Evolutionary conservation across 2,888 invertebrate genomes (phyloP).

Genomic region (Anodontia alba): DNA sequence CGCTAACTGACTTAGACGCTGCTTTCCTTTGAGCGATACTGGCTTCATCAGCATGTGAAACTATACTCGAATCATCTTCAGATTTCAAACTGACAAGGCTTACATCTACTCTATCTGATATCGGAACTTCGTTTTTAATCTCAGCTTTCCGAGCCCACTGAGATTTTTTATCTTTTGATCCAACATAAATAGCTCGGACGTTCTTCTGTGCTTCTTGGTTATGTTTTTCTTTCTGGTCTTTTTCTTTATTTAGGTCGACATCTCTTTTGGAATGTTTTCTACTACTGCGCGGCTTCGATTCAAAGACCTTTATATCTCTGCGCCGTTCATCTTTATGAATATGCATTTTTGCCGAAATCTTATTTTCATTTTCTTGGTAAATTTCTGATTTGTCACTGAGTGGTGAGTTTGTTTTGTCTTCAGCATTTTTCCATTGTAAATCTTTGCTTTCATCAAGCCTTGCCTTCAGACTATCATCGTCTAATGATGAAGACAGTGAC

Average conservation of each 20-base stretch:
- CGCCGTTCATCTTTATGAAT: neutral
- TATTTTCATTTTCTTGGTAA: neutral
- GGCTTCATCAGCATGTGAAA: neutral
- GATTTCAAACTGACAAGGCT: neutral
- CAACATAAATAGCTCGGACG: constrained; percentile 34
- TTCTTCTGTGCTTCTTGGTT: constrained; percentile 16
- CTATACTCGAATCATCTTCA: neutral
- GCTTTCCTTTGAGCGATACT: no score
- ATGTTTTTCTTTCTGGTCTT: constrained; percentile 19
- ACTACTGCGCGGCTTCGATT: neutral
- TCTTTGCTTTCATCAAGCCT: neutral
- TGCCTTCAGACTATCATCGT: neutral
- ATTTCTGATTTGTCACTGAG: neutral
- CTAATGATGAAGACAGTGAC: neutral
- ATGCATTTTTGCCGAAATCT: neutral
- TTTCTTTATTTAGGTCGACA: neutral
- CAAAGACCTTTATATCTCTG: neutral
- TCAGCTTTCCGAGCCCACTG: constrained; percentile 30
- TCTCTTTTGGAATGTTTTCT: neutral
- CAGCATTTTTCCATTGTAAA: neutral
- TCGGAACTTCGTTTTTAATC: neutral
- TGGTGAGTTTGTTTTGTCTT: neutral
- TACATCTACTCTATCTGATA: neutral
- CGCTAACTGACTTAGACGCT: no score
- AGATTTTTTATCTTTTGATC: constrained; percentile 38